Conservation (phyloP, 2,888 invertebrate species). For the Icerya purchasi region DNA sequence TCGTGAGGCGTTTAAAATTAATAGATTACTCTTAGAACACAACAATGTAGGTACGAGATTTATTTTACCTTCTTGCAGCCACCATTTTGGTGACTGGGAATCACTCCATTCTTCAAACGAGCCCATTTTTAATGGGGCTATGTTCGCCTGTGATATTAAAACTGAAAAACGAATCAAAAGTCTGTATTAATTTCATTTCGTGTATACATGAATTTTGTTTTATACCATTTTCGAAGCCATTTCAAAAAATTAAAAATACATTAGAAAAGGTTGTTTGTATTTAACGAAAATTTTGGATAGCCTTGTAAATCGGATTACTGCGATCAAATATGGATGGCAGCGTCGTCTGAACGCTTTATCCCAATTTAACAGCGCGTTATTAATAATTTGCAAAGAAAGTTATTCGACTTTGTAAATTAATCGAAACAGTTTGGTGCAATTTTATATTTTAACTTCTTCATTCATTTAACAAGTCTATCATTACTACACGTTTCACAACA, state of each 20-base stretch:
- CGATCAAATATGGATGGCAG: too few relatives aligned
- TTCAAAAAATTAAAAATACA: not conserved
- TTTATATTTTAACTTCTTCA: too few relatives aligned
- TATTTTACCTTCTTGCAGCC: slow-evolving; percentile 7
- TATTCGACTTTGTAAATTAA: too few relatives aligned
- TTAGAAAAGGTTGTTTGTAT: not conserved
- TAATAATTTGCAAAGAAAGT: too few relatives aligned
- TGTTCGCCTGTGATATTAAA: slow-evolving; percentile 4
- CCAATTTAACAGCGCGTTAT: too few relatives aligned
- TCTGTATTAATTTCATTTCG: slow-evolving; percentile 1
- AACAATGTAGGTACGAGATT: not conserved
- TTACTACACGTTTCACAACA: too few relatives aligned
- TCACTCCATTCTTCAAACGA: slow-evolving; percentile 2
- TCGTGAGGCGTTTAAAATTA: not conserved
- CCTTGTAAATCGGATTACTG: too few relatives aligned
- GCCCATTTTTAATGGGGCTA: slow-evolving; percentile 2
- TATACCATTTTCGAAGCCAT: not conserved
- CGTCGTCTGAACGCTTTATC: too few relatives aligned
- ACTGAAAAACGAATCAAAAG: slow-evolving; percentile 5
- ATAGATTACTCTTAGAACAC: not conserved
- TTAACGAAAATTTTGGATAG: too few relatives aligned
- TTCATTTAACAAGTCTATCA: too few relatives aligned
- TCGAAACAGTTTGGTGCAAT: too few relatives aligned
- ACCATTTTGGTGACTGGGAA: slow-evolving; percentile 5
- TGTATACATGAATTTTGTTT: slow-evolving; percentile 1